Base-by-base conservation (phyloP, 2,113 vertebrate genomes). In the Camarhynchus parvulus region DNA sequence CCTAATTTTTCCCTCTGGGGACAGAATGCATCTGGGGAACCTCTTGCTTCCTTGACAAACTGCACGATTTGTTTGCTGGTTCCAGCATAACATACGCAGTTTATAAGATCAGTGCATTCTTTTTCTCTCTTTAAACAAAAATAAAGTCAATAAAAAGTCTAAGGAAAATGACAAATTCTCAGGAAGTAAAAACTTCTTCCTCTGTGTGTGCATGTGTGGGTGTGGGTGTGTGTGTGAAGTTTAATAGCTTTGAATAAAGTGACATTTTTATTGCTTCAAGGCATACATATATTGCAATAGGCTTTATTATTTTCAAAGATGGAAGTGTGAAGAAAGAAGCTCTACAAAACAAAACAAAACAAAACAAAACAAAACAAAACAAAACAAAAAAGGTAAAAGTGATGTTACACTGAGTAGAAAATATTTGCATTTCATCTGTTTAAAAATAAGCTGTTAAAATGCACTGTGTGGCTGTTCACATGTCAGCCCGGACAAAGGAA, bases 401-500 rank as follows among this genome's bases (percentile, higher is more conserved):
- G 73, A 61, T 81, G 59, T 66, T 87, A 83, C 64, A 59, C 30
- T 64, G 74, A 91, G 72, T 82, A 94, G 63, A 94, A 95, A 82
- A 95, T 44, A 76, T 83, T 63, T 52, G 42, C 15, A 47, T 94
- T 91, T 78, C 52, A 21, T 84, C 68, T 50, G 42, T 87, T 94
- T 78, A 77, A 95, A 95, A 96, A 96, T 27, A 89, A 93, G 76
- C 59, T 82, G 33, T 91, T 92, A 76, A 88, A 96, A 84, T 61
- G 59, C 55, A 33, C 56, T 18, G 7, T 56, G 84, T 7, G 14
- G 47, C 49, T 56, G 14, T 73, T 98, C 98, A 99, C 99, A 99
- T 99, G 98, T 99, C 99, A 15, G 99, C 99, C 56, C 98, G 98
- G 93, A 99, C 99, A 58, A 99, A 99, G 2, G 99, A 99, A 25